phyloP scores from a whole-genome alignment of 2,113 vertebrate species.

The Coreoperca whiteheadi region DNA sequence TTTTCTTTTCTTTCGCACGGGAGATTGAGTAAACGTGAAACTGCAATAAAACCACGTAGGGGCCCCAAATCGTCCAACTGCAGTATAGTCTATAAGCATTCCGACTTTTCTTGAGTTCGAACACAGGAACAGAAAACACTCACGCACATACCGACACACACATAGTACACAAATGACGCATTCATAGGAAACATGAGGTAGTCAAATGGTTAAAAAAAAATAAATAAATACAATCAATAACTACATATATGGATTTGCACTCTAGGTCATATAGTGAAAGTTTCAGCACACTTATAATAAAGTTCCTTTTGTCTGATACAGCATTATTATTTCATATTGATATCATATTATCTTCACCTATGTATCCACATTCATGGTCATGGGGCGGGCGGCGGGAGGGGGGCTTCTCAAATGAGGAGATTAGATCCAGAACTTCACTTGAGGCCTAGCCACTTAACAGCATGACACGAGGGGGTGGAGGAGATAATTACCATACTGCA shows the following conservation, averaged over 20 bases:
- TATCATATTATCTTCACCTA: not conserved
- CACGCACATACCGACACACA: constrained; percentile 61
- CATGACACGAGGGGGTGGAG: not conserved
- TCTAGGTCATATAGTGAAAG: not conserved
- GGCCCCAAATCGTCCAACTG: constrained; percentile 8
- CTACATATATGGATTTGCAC: constrained; percentile 38
- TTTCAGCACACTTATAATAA: constrained; percentile 18
- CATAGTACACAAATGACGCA: constrained; percentile 61
- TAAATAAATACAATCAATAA: constrained; percentile 85
- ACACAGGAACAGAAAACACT: constrained; percentile 32
- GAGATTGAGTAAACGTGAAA: constrained; percentile 16
- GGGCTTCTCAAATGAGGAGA: constrained; percentile 43
- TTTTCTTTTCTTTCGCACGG: constrained; percentile 20
- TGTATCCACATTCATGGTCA: not conserved
- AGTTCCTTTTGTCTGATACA: constrained; percentile 12
- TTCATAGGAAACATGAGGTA: constrained; percentile 90
- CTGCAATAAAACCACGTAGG: constrained; percentile 7
- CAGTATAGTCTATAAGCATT: constrained; percentile 7
- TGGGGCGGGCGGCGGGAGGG: too few species aligned
- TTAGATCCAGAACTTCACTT: constrained; percentile 41
- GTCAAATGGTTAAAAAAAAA: constrained; percentile 84
- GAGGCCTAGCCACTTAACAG: constrained; percentile 32
- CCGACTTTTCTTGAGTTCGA: constrained; percentile 6
- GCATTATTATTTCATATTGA: constrained; percentile 11
- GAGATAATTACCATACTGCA: constrained; percentile 28